Percentiles rank a stretch among this genome's conserved stretches.
Conservation (phyloP, 2,888 invertebrate species). For the Hemaris fuciformis region DNA sequence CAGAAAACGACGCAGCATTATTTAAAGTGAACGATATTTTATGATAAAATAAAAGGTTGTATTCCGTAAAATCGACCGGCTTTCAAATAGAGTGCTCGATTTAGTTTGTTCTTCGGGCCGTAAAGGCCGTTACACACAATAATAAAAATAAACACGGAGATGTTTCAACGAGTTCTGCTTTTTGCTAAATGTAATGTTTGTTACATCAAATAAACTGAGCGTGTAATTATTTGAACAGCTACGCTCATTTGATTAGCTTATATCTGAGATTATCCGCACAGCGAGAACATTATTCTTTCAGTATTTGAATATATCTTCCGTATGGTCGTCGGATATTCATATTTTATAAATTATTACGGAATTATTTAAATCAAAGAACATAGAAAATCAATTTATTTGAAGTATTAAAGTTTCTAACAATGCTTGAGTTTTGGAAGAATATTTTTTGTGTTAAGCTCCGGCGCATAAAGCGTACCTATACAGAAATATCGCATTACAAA, state of each 20-base stretch:
- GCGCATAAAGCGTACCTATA: too few relatives aligned
- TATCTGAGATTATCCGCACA: constrained; percentile 4
- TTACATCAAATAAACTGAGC: constrained; percentile 27
- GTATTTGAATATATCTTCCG: background rate
- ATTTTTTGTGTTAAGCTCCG: too few relatives aligned
- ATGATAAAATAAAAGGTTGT: background rate
- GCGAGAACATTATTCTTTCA: background rate
- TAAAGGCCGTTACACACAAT: constrained; percentile 26
- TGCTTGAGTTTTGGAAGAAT: too few relatives aligned
- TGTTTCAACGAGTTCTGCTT: constrained; percentile 24
- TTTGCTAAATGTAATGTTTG: constrained; percentile 32
- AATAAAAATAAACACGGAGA: constrained; percentile 28
- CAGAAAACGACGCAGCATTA: background rate
- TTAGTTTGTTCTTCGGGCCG: constrained; percentile 18
- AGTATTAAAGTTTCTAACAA: too few relatives aligned
- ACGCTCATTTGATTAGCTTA: constrained; percentile 14
- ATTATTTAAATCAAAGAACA: too few relatives aligned
- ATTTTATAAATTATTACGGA: too few relatives aligned
- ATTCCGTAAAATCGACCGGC: constrained; percentile 9
- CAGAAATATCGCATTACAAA: background rate
- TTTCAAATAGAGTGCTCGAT: constrained; percentile 28
- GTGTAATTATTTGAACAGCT: constrained; percentile 31
- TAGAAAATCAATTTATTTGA: too few relatives aligned
- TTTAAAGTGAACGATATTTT: constrained; percentile 7
- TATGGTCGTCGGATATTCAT: background rate